Evolutionary conservation across 2,888 invertebrate species (phyloP).

Genomic region (Torymus auratus): DNA sequence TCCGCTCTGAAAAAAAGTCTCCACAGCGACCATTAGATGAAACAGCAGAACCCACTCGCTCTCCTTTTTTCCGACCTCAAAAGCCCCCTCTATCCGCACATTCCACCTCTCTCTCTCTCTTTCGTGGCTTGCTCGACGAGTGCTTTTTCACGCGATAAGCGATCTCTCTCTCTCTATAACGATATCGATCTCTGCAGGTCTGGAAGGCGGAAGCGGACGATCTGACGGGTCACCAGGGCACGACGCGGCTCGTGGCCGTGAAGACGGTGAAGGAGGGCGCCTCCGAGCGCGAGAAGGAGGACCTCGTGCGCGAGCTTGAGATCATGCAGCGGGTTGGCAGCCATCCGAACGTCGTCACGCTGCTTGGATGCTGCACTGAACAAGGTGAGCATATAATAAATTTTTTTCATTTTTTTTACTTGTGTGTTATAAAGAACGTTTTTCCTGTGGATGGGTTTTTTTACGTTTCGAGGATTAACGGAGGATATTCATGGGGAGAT

Average conservation of each 20-base stretch:
- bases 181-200: conserved; percentile 77
- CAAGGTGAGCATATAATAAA: conserved; percentile 82
- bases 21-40: conserved; percentile 21
- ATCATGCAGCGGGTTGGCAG: conserved; percentile 91
- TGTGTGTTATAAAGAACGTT: too few relatives aligned
- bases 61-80: conserved; percentile 4
- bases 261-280: conserved; percentile 89
- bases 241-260: conserved; percentile 89
- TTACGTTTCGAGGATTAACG: conserved; percentile 6
- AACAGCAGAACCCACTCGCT: not conserved
- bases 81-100: not conserved
- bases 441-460: conserved; percentile 5
- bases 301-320: conserved; percentile 84
- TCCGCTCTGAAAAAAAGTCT: not conserved
- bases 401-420: not conserved
- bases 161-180: not conserved
- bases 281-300: conserved; percentile 87
- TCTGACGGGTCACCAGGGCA: conserved; percentile 85
- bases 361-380: conserved; percentile 89
- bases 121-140: too few relatives aligned
- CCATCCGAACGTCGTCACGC: conserved; percentile 89
- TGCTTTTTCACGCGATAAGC: too few relatives aligned
- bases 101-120: not conserved
- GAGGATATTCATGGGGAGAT: too few relatives aligned
- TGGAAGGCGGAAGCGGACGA: conserved; percentile 93